Conservation (phyloP, 2,113 vertebrate genomes). For the Cinclus cinclus region DNA sequence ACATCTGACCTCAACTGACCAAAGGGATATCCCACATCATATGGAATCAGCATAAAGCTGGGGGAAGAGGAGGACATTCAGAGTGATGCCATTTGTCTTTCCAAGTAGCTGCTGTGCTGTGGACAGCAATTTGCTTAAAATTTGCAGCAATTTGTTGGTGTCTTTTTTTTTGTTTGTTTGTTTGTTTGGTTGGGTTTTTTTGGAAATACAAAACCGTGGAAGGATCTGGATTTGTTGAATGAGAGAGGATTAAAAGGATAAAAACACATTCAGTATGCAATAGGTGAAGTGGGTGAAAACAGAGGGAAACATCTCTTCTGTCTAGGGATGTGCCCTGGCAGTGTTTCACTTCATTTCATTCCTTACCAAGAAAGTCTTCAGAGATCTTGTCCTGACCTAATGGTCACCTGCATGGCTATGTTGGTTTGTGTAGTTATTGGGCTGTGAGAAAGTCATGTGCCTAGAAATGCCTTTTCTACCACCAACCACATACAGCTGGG, state of each 20-base stretch:
- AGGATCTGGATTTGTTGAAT: background rate
- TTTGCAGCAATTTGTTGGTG: background rate
- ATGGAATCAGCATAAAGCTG: background rate
- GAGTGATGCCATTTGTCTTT: background rate
- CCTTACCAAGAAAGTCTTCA: background rate
- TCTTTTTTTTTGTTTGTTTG: no score
- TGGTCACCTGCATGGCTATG: background rate
- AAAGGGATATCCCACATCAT: background rate
- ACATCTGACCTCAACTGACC: background rate
- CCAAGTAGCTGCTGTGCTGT: background rate
- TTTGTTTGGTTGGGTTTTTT: background rate
- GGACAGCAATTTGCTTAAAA: background rate
- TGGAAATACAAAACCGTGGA: background rate
- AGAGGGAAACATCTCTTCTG: background rate
- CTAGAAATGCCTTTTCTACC: background rate
- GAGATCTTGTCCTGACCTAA: background rate
- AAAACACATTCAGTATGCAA: background rate
- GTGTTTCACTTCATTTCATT: background rate
- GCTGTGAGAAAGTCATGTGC: background rate
- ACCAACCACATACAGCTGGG: accelerated
- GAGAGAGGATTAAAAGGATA: background rate
- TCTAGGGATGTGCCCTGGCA: background rate
- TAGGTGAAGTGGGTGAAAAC: background rate
- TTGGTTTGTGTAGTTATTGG: background rate
- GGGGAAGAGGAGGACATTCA: background rate